These are phyloP conservation scores for Glyptemys insculpta DNA, from an alignment of 2,797 vertebrate species.

Conservation along the genomic window DNA sequence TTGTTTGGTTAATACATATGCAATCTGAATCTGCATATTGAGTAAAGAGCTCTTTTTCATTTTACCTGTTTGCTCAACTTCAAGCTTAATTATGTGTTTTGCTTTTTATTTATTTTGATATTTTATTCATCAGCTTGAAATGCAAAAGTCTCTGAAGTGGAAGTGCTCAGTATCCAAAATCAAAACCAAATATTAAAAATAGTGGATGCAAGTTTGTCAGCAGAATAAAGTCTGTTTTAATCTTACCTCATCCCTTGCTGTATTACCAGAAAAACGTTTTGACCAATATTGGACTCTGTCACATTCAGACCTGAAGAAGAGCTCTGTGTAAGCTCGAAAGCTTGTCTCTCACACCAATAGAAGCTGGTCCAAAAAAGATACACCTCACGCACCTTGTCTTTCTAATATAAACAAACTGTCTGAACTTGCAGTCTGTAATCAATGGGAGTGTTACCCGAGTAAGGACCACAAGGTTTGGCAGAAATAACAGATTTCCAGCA, in stretches of 20 bases:
- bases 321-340: no score
- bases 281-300: slow-evolving; percentile 57
- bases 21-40: slow-evolving; percentile 44
- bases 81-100: slow-evolving; percentile 64
- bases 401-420: slow-evolving; percentile 30
- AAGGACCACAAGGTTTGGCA: slow-evolving; percentile 41
- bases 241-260: slow-evolving; percentile 42
- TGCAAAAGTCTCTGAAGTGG: slow-evolving; percentile 12
- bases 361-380: not conserved
- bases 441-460: not conserved
- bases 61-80: slow-evolving; percentile 68
- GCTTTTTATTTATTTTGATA: not conserved
- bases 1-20: slow-evolving; percentile 36
- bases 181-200: slow-evolving; percentile 68
- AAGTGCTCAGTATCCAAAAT: slow-evolving; percentile 61
- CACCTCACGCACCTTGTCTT: not conserved
- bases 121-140: slow-evolving; percentile 69
- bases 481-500: slow-evolving; percentile 26
- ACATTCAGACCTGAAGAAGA: not conserved
- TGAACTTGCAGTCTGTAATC: not conserved
- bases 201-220: slow-evolving; percentile 64
- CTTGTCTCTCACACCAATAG: no score
- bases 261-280: slow-evolving; percentile 52
- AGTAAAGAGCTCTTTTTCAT: slow-evolving; percentile 50
- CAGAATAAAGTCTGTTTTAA: slow-evolving; percentile 70